These are phyloP conservation scores for Phania funesta DNA, from an alignment of 2,888 invertebrate genomes.

Conservation along the genomic window DNA sequence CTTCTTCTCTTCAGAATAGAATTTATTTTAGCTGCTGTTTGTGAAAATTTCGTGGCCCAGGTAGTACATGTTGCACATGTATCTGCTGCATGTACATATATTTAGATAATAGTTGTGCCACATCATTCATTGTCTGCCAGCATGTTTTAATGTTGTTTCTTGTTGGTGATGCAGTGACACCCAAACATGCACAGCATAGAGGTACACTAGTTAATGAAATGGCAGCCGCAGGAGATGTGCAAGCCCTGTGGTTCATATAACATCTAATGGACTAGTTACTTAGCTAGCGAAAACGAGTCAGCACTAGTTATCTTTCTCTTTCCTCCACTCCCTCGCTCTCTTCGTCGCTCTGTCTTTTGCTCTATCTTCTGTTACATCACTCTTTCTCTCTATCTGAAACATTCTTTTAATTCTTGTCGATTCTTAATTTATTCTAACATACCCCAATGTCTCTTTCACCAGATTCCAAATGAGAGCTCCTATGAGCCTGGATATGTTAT, in stretches of 20 bases:
- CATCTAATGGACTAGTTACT: background rate
- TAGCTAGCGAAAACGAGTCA: no score
- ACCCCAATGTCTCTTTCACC: no score
- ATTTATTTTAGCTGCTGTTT: slow-evolving; percentile 31
- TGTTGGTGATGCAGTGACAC: background rate
- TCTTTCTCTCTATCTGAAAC: no score
- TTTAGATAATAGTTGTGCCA: slow-evolving; percentile 60
- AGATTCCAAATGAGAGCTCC: no score
- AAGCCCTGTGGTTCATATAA: background rate
- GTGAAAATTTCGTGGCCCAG: slow-evolving; percentile 32
- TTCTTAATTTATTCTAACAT: no score
- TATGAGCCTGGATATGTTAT: no score
- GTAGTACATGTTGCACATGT: slow-evolving; percentile 42
- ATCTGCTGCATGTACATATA: slow-evolving; percentile 4
- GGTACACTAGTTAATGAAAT: background rate
- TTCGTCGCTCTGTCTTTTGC: no score
- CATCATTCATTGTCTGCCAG: slow-evolving; percentile 64
- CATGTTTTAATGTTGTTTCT: slow-evolving; percentile 54
- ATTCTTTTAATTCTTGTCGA: no score
- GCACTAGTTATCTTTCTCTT: no score
- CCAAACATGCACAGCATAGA: background rate
- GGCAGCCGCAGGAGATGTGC: background rate
- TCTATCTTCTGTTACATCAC: no score
- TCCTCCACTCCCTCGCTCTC: no score
- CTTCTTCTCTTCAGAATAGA: slow-evolving; percentile 5